Conservation (phyloP, 2,888 invertebrate genomes). For the Phortica magna region DNA sequence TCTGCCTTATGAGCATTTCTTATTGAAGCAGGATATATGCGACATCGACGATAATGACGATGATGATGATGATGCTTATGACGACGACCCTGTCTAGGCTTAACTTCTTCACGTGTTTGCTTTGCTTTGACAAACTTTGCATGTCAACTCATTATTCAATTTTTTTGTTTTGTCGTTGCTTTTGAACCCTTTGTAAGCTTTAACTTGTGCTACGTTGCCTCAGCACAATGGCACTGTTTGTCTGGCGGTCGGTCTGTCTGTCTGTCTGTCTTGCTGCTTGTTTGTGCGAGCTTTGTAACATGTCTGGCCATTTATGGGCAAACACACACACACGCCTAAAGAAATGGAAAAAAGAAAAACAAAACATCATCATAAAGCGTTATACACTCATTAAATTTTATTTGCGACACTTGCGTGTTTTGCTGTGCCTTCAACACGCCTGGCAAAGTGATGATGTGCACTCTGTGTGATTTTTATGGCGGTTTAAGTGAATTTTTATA, state of each 20-base stretch:
- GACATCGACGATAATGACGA: not conserved
- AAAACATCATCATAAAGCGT: slow-evolving; percentile 5
- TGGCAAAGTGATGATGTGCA: not conserved
- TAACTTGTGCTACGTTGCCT: slow-evolving; percentile 6
- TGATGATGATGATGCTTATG: not conserved
- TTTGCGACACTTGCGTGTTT: not conserved
- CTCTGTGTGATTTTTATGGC: slow-evolving; percentile 13
- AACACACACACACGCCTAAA: not conserved
- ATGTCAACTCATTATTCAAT: slow-evolving; percentile 52
- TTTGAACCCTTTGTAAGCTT: slow-evolving; percentile 5
- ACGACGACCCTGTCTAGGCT: slow-evolving; percentile 38
- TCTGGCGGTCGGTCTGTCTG: not conserved
- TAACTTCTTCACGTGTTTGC: slow-evolving; percentile 40
- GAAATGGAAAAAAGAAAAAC: not conserved
- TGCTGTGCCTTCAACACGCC: not conserved
- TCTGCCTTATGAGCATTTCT: slow-evolving; percentile 6
- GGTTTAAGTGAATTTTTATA: not conserved
- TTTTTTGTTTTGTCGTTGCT: not conserved
- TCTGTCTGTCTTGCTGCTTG: not conserved
- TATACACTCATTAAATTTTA: not conserved
- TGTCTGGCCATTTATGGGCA: slow-evolving; percentile 22
- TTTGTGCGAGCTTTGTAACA: not conserved
- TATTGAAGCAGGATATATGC: not conserved
- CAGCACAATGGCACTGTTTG: slow-evolving; percentile 18
- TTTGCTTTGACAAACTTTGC: slow-evolving; percentile 66